A percentile compares a stretch with the other conserved stretches of the same genome.
These are phyloP conservation scores for Apodemia duryi DNA, from an alignment of 2,888 invertebrate species.

Conservation along the genomic window DNA sequence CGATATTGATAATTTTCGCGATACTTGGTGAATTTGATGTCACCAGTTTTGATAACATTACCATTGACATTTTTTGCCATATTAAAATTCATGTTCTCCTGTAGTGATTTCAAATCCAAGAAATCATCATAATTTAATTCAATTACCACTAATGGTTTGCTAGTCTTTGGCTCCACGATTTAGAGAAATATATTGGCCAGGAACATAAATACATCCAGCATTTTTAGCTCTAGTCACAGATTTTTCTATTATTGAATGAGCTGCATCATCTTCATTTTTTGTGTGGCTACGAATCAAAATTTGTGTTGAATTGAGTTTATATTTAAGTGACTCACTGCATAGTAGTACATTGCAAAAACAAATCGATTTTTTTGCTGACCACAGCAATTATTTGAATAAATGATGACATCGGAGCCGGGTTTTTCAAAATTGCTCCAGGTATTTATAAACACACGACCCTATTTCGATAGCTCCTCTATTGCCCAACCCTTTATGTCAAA, in stretches of 20 bases:
- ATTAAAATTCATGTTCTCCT: constrained; percentile 27
- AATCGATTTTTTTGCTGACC: neutral
- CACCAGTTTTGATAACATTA: constrained; percentile 24
- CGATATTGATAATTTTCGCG: constrained; percentile 28
- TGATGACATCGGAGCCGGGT: constrained; percentile 22
- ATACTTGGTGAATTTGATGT: constrained; percentile 29
- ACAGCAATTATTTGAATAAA: constrained; percentile 16
- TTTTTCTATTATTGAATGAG: constrained; percentile 33
- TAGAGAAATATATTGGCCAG: constrained; percentile 31
- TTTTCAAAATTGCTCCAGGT: neutral
- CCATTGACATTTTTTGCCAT: constrained; percentile 24
- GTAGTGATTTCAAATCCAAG: constrained; percentile 26
- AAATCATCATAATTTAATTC: constrained; percentile 29
- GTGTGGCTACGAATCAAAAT: constrained; percentile 30
- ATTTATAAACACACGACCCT: constrained; percentile 17
- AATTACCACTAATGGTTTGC: constrained; percentile 27
- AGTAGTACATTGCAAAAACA: too few relatives aligned
- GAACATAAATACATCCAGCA: constrained; percentile 31
- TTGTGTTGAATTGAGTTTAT: constrained; percentile 22
- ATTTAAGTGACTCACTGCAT: neutral
- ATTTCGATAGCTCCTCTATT: constrained; percentile 23
- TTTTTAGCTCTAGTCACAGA: constrained; percentile 31
- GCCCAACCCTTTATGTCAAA: constrained; percentile 28
- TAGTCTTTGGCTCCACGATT: constrained; percentile 29
- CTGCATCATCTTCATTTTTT: constrained; percentile 30